phyloP scores from a whole-genome alignment of 2,888 invertebrate species.

The Euspilapteryx auroguttella region DNA sequence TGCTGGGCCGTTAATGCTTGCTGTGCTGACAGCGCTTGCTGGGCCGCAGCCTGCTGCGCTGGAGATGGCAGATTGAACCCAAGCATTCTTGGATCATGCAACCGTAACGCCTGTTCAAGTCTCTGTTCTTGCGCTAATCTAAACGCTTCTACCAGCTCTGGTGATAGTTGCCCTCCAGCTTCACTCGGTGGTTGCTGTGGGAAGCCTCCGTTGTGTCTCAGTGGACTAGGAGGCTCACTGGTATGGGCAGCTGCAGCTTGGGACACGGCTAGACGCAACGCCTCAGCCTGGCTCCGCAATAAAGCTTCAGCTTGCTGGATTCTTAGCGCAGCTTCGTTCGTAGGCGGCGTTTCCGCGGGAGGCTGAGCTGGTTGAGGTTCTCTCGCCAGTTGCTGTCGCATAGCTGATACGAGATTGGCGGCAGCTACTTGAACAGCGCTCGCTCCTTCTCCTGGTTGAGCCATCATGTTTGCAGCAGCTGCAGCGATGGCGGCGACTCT shows the following conservation, averaged over 20 bases:
- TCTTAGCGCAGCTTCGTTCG: slow-evolving; percentile 72
- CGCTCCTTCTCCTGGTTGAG: slow-evolving; percentile 62
- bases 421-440: slow-evolving; percentile 73
- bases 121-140: slow-evolving; percentile 76
- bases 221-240: slow-evolving; percentile 34
- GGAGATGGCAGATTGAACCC: slow-evolving; percentile 67
- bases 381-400: slow-evolving; percentile 63
- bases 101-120: slow-evolving; percentile 78
- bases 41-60: neutral
- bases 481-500: slow-evolving; percentile 74
- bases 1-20: slow-evolving; percentile 16
- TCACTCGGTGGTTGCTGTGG: slow-evolving; percentile 36
- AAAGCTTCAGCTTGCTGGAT: slow-evolving; percentile 82
- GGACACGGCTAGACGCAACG: slow-evolving; percentile 77
- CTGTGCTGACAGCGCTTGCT: slow-evolving; percentile 11
- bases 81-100: slow-evolving; percentile 80
- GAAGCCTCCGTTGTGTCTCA: slow-evolving; percentile 51
- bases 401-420: slow-evolving; percentile 75
- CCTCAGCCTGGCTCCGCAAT: slow-evolving; percentile 83
- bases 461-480: slow-evolving; percentile 63
- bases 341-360: slow-evolving; percentile 75
- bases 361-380: slow-evolving; percentile 66
- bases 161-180: slow-evolving; percentile 63
- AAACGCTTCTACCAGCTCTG: slow-evolving; percentile 72
- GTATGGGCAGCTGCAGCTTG: slow-evolving; percentile 66